A percentile compares a stretch with the other conserved stretches of the same genome.
Conservation (phyloP, 92 coral and sea anemone species). For the Heliopora coerulea region DNA sequence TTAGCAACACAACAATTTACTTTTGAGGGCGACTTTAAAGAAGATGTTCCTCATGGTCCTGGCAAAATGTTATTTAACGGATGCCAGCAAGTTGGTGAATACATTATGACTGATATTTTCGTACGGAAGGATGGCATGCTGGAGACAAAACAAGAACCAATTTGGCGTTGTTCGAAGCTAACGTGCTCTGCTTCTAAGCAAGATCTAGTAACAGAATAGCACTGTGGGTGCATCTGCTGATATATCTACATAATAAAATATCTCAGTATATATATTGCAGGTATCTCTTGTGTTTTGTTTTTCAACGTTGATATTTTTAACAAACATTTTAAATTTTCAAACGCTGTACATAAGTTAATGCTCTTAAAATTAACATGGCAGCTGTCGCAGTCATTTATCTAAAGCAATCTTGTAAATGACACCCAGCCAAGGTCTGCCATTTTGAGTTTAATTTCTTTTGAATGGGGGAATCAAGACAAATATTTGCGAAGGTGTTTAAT, state of each 20-base stretch:
- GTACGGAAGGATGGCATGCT: slow-evolving; percentile 28
- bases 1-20: slow-evolving; percentile 8
- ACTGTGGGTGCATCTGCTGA: background rate
- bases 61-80: slow-evolving; percentile 24
- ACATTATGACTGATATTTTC: slow-evolving; percentile 31
- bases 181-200: background rate
- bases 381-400: too few relatives aligned
- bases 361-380: background rate
- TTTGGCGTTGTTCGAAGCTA: background rate
- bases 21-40: slow-evolving; percentile 14
- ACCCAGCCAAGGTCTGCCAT: too few relatives aligned
- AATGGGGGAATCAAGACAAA: too few relatives aligned
- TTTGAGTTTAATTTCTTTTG: too few relatives aligned
- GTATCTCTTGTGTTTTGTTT: too few relatives aligned
- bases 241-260: too few relatives aligned
- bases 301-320: too few relatives aligned
- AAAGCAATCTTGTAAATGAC: too few relatives aligned
- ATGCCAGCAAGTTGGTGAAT: slow-evolving; percentile 35
- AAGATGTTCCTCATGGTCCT: slow-evolving; percentile 25
- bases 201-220: background rate
- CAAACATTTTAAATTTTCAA: too few relatives aligned
- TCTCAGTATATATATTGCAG: slow-evolving; percentile 1
- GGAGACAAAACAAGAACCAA: slow-evolving; percentile 14
- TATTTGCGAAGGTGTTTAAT: too few relatives aligned
- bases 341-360: background rate